These are phyloP conservation scores for Malurus cyaneus DNA, from an alignment of 2,113 vertebrate genomes.

Conservation along the genomic window DNA sequence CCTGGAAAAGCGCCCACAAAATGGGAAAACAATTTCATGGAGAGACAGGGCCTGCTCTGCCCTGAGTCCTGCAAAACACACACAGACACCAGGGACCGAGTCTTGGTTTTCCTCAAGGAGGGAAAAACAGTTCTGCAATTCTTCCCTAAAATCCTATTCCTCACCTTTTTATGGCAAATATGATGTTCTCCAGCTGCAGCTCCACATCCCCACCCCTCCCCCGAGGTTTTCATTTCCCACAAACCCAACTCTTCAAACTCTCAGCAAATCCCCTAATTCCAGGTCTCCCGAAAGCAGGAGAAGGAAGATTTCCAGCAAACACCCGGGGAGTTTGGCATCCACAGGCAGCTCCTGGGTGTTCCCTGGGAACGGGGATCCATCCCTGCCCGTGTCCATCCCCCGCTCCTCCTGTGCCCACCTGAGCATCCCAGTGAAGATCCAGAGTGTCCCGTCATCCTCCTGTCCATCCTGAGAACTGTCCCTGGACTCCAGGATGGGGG, in stretches of 20 bases:
- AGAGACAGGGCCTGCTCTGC: neutral
- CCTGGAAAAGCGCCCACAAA: neutral
- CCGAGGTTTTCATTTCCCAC: neutral
- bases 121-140: neutral
- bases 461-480: too few species aligned
- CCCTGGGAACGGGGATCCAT: fast-evolving
- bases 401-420: neutral
- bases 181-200: neutral
- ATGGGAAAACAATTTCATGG: fast-evolving
- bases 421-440: neutral
- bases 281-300: neutral
- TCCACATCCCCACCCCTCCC: fast-evolving
- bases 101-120: neutral
- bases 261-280: neutral
- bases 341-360: neutral
- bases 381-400: fast-evolving
- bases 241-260: neutral
- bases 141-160: neutral
- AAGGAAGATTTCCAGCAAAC: neutral
- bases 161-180: neutral
- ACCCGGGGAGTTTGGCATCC: neutral
- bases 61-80: neutral
- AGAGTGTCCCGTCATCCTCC: neutral
- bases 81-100: neutral
- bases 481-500: too few species aligned